A percentile compares a stretch with the other conserved stretches of the same genome.
Evolutionary conservation across 2,113 vertebrate genomes (phyloP).

Genomic region (Phyllopteryx taeniolatus): DNA sequence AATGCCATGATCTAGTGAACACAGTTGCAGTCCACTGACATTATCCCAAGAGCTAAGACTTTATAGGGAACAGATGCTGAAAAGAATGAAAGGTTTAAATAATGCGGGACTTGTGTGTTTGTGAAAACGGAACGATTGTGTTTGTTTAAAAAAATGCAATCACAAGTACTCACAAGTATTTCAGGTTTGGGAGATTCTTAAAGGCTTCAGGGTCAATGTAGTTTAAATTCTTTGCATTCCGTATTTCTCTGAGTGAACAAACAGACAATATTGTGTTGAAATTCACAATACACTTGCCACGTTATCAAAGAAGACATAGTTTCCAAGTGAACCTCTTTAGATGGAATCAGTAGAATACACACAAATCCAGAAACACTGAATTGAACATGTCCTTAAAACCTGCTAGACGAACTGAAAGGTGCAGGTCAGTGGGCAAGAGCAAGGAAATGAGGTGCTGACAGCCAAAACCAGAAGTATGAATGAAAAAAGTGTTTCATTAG

Average conservation of each 20-base stretch:
- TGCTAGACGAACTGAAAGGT: constrained; percentile 28
- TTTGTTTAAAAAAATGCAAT: not conserved
- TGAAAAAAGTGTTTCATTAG: constrained; percentile 58
- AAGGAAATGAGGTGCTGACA: constrained; percentile 32
- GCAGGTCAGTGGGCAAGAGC: constrained; percentile 22
- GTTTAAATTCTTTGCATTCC: constrained; percentile 84
- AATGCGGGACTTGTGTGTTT: too few relatives aligned
- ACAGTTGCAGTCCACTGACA: not conserved
- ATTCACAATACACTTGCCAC: not conserved
- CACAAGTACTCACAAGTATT: constrained; percentile 86
- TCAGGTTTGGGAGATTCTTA: constrained; percentile 83
- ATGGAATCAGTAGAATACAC: not conserved
- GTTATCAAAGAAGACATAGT: not conserved
- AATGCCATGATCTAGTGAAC: not conserved
- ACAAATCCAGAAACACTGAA: constrained; percentile 6
- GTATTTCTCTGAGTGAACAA: constrained; percentile 83
- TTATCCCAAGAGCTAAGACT: not conserved
- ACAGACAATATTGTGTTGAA: constrained; percentile 12
- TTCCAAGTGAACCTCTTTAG: not conserved
- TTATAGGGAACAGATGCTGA: not conserved
- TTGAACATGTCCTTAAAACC: constrained; percentile 7
- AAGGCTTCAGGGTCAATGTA: constrained; percentile 85
- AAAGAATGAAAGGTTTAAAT: not conserved
- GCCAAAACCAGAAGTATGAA: constrained; percentile 40
- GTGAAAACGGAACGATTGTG: not conserved